Conservation (phyloP, 1,140 invertebrate genomes). For the Gryllus bimaculatus region DNA sequence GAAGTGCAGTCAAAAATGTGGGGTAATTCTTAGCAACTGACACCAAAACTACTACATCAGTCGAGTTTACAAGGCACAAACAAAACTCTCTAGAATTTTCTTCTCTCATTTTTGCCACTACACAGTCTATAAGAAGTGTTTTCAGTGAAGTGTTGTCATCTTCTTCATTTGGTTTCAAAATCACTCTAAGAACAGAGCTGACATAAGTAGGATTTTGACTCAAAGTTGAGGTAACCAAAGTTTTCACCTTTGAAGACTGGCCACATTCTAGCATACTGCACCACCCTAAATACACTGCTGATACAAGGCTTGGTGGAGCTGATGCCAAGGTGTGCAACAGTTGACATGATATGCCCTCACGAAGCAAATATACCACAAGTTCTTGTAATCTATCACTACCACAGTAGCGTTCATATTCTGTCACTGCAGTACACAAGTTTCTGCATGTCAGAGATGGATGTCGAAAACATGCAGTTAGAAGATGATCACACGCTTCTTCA, state of each 20-base stretch:
- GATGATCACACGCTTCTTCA: background rate
- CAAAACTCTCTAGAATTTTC: background rate
- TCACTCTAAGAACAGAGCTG: background rate
- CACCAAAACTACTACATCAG: background rate
- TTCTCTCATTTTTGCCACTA: background rate
- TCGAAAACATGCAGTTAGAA: background rate
- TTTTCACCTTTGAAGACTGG: background rate
- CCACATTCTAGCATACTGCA: background rate
- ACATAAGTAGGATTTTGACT: background rate
- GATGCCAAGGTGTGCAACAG: background rate
- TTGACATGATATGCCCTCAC: slow-evolving; percentile 27
- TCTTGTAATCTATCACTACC: slow-evolving; percentile 30
- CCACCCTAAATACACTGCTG: background rate
- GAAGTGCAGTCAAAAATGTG: background rate
- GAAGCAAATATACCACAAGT: slow-evolving; percentile 27
- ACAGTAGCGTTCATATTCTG: slow-evolving; percentile 27
- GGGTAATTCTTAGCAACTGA: background rate
- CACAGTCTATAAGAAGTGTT: background rate
- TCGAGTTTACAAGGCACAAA: background rate
- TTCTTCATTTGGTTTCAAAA: background rate
- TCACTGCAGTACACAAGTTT: background rate
- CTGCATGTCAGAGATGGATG: background rate
- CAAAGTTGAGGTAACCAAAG: background rate
- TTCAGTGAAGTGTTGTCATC: background rate
- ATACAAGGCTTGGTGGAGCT: background rate